These are phyloP conservation scores for Rosalia funebris DNA, from an alignment of 2,888 invertebrate species.

Conservation along the genomic window DNA sequence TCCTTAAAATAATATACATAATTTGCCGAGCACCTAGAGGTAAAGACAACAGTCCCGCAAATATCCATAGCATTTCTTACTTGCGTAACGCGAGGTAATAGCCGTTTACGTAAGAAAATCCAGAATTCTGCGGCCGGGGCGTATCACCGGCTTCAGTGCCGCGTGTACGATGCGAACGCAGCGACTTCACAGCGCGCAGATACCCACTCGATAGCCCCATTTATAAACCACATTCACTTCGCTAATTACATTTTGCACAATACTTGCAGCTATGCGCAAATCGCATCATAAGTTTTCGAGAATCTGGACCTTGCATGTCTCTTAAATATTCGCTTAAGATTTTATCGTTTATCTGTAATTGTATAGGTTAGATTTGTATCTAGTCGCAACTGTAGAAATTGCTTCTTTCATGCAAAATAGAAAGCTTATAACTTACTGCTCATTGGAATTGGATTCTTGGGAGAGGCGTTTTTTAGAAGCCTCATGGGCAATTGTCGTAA, in stretches of 20 bases:
- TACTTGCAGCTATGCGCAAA: constrained; percentile 49
- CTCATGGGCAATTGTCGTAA: background rate
- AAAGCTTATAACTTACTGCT: constrained; percentile 13
- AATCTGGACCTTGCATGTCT: constrained; percentile 35
- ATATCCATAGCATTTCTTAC: constrained; percentile 32
- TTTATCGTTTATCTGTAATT: constrained; percentile 31
- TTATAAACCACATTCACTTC: constrained; percentile 54
- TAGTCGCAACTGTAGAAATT: constrained; percentile 14
- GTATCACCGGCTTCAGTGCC: constrained; percentile 12
- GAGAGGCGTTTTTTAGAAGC: background rate
- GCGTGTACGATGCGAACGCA: constrained; percentile 20
- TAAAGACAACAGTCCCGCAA: constrained; percentile 14
- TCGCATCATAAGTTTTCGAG: constrained; percentile 44
- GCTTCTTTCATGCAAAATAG: constrained; percentile 26
- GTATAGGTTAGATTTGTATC: constrained; percentile 26
- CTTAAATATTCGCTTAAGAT: constrained; percentile 31
- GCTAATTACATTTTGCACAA: constrained; percentile 55
- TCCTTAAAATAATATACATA: constrained; percentile 18
- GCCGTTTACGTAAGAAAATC: constrained; percentile 42
- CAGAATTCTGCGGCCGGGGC: constrained; percentile 30
- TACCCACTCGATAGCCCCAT: constrained; percentile 54
- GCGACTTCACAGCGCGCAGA: constrained; percentile 36
- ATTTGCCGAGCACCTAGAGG: constrained; percentile 17
- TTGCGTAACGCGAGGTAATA: constrained; percentile 44
- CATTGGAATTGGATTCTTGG: constrained; percentile 3